A percentile compares a stretch with the other conserved stretches of the same genome.
These are phyloP conservation scores for Grus americana DNA, from an alignment of 2,113 vertebrate genomes.

Conservation along the genomic window DNA sequence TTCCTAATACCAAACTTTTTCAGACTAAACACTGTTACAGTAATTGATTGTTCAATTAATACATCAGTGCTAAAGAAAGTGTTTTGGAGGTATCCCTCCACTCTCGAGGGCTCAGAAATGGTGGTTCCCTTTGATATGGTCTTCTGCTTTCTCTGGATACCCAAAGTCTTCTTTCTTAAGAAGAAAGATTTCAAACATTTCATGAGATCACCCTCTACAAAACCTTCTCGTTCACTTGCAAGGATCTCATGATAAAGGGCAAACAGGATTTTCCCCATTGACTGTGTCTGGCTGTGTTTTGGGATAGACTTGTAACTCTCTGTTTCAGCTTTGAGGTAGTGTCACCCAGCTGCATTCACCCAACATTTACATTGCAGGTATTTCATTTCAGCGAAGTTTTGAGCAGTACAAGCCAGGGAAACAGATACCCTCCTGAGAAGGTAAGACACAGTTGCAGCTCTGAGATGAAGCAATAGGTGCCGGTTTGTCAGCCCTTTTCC, in stretches of 20 bases:
- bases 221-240: neutral
- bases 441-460: neutral
- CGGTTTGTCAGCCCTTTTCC: neutral
- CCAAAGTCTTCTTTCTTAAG: neutral
- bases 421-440: neutral
- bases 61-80: neutral
- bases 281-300: neutral
- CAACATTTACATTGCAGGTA: slow-evolving; percentile 50
- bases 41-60: neutral
- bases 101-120: neutral
- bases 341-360: neutral
- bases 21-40: neutral
- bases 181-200: neutral
- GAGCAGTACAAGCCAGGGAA: neutral
- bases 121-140: neutral
- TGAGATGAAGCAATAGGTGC: neutral
- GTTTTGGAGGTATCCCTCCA: neutral
- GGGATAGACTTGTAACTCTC: neutral
- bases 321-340: neutral
- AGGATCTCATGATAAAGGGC: neutral
- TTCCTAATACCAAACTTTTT: neutral
- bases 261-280: neutral
- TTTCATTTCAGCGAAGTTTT: slow-evolving; percentile 63
- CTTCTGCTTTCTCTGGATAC: neutral
- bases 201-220: neutral